Base-by-base conservation (phyloP, 2,113 vertebrate genomes). In the Pelecanoides urinatrix region DNA sequence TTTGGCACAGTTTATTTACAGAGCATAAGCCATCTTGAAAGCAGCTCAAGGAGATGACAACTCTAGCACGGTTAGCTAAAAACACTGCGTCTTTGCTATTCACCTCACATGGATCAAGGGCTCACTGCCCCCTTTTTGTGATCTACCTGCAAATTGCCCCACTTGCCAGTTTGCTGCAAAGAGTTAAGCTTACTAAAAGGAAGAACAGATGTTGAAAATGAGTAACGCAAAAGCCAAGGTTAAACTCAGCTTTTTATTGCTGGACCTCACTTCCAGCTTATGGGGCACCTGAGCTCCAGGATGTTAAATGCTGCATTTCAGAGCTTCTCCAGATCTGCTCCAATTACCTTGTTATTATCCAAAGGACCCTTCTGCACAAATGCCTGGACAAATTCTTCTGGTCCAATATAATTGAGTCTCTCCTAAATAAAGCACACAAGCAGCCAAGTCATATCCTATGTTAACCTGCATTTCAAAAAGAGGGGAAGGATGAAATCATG, bases 381-480 rank as follows among this genome's bases (percentile, higher is more conserved):
- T 0, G 99, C 99, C 88, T 99, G 99, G 82, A 99, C 98, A 84
- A 99, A 99, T 91, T 99, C 99, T 95, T 99, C 99, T 16, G 99
- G 99, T 86, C 99, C 99, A 32, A 99, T 99, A 94, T 99, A 99
- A 97, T 98, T 99, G 73, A 99, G 98, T 76, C 99, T 98, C 96
- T 99, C 99, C 99, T 99, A 96, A 65, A 88, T 42, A 90, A 95
- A 96, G 38, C 61, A 93, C 44, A 82, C 9, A 67, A 94, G 25
- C 40, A 90, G 56, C 38, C 75, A 90, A 66, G 68, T 93, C 90
- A 95, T 13, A 89, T 29, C 18, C 70, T 76, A 36, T 19, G 30
- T 88, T 65, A 52, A 72, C n/a, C 11, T 18, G 45, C 38, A 83
- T 61, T 88, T 92, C 84, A 83, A 80, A 75, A 42, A 73, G 38